Base-by-base conservation (phyloP, 2,888 invertebrate species). In the Drosophila pseudotakahashii region DNA sequence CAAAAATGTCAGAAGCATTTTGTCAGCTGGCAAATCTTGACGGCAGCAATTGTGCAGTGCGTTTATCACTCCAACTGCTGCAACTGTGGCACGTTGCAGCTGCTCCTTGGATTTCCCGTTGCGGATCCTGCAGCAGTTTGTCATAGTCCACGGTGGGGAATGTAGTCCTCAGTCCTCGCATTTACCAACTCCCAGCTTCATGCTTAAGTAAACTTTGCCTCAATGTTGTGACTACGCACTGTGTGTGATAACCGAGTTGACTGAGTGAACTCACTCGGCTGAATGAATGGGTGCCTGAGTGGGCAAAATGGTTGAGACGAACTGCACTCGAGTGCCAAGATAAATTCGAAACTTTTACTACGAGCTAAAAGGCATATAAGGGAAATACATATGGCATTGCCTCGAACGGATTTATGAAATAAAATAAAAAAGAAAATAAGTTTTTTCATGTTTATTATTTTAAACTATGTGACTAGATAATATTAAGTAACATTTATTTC, bases 11-110 rank as follows among this genome's bases (percentile, higher is more conserved):
- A 58, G 32, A 69, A 59, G 50, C 54, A 81, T 73, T 75, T 73
- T 78, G 73, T 73, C 63, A 72, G 59, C 59, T 57, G 59, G 47
- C 64, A 75, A 75, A 68, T 72, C 68, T 78, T 54, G 63, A 53
- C 47, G 47, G 51, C 10, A 74, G 79, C 70, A 69, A 68, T 69
- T 68, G 70, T 69, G 42, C 50, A 70, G 55, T 51, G 70, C 61
- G 69, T 68, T 74, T 73, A 67, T 78, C 79, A 79, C 48, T 55
- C 54, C 60, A 51, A 11, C 58, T 50, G 59, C 36, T 57, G 57
- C 76, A 57, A 47, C 51, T 52, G 50, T 48, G 54, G 53, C 73
- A 69, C 34, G 47, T 41, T 34, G 51, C 71, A 61, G 58, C 48
- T 57, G 59, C 54, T 39, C 32, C 67, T 41, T 39, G 13, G 11